Percentiles rank a stretch among this genome's conserved stretches.
These are phyloP conservation scores for Nothocercus nigrocapillus DNA, from an alignment of 2,113 vertebrate species.

Conservation along the genomic window DNA sequence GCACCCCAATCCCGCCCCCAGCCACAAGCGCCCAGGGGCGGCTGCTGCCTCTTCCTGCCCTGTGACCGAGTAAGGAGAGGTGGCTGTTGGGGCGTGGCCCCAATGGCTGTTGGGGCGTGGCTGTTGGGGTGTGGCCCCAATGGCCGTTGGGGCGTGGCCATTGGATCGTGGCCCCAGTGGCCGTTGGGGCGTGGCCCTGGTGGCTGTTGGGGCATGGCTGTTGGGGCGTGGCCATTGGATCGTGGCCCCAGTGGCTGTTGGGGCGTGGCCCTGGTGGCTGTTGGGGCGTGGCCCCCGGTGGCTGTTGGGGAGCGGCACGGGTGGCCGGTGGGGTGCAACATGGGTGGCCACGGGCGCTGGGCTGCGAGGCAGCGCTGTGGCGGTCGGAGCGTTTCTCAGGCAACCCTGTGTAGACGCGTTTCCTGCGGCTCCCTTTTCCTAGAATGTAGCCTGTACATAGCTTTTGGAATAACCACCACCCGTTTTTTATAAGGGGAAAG, in stretches of 20 bases:
- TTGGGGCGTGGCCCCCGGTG: neutral
- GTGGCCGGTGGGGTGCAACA: no score
- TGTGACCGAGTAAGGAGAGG: neutral
- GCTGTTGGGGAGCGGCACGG: no score
- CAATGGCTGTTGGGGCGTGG: no score
- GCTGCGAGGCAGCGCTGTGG: conserved; percentile 64
- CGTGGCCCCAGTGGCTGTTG: no score
- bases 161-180: no score
- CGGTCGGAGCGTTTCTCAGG: conserved; percentile 84
- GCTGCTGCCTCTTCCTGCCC: neutral
- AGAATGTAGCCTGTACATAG: conserved; percentile 99
- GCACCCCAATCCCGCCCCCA: conserved; percentile 60
- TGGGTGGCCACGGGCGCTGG: neutral
- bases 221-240: no score
- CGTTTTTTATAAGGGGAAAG: conserved; percentile 90
- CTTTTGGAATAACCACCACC: conserved; percentile 89
- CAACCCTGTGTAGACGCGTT: conserved; percentile 83
- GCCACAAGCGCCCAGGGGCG: neutral
- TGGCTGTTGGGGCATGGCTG: no score
- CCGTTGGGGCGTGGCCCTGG: neutral
- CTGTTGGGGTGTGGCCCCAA: no score
- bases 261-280: no score
- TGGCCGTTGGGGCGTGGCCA: no score
- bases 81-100: neutral
- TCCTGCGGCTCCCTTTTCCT: conserved; percentile 85